Conservation (phyloP, 2,113 vertebrate species). For the Dascyllus trimaculatus region DNA sequence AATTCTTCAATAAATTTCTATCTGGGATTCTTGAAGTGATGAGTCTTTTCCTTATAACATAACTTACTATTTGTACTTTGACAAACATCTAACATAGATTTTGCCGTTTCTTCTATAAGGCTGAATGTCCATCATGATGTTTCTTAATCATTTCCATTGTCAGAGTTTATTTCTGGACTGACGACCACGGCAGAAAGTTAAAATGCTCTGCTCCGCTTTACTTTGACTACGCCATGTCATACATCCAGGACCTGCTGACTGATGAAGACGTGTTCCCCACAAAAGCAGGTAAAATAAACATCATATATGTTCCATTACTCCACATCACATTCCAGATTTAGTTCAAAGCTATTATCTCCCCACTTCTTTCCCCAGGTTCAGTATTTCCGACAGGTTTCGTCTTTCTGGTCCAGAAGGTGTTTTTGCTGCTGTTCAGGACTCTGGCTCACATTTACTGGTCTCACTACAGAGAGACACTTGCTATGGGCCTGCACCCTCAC, state of each 20-base stretch:
- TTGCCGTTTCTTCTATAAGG: neutral
- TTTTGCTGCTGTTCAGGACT: conserved; percentile 85
- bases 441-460: conserved; percentile 88
- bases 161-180: conserved; percentile 84
- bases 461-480: conserved; percentile 85
- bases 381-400: conserved; percentile 83
- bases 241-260: conserved; percentile 86
- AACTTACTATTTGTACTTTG: neutral
- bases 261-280: conserved; percentile 88
- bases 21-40: no score
- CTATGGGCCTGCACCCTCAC: conserved; percentile 85
- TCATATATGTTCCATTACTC: neutral
- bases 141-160: conserved; percentile 6
- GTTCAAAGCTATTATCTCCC: neutral
- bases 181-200: conserved; percentile 87
- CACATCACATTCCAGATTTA: neutral
- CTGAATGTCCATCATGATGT: neutral
- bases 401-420: conserved; percentile 87
- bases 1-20: no score
- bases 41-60: neutral
- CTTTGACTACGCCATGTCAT: conserved; percentile 87
- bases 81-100: neutral
- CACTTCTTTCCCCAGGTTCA: conserved; percentile 65
- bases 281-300: conserved; percentile 79
- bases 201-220: conserved; percentile 87